Conservation (phyloP, 2,797 vertebrate genomes). For the Anolis apletophallus region DNA sequence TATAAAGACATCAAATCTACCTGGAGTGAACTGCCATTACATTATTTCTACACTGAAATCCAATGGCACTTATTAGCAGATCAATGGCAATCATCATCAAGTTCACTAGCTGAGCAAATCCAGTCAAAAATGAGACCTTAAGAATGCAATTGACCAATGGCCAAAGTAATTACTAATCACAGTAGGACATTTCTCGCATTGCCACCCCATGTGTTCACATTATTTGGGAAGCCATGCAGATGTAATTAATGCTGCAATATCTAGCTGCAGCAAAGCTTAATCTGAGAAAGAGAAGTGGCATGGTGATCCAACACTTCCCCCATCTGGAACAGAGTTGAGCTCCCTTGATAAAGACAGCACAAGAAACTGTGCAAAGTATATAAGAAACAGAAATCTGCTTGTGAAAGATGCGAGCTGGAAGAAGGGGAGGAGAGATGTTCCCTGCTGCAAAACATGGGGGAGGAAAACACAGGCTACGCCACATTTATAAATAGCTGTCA, state of each 20-base stretch:
- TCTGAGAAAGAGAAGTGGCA: not conserved
- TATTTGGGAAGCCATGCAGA: slow-evolving; percentile 1
- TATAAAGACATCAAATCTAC: not conserved
- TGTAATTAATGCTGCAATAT: not conserved
- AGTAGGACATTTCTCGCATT: not conserved
- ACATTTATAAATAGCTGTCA: slow-evolving; percentile 51
- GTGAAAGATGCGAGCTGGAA: slow-evolving; percentile 1
- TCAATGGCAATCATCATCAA: not conserved
- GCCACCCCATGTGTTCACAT: not conserved
- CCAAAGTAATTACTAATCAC: not conserved
- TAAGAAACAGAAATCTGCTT: slow-evolving; percentile 27
- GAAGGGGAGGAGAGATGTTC: slow-evolving; percentile 29
- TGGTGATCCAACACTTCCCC: not conserved
- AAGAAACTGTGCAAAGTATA: not conserved
- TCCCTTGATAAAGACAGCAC: not conserved
- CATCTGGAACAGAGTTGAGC: slow-evolving; percentile 27
- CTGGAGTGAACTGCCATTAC: not conserved
- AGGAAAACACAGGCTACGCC: slow-evolving; percentile 30
- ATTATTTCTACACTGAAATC: not conserved
- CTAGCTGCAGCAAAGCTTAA: not conserved
- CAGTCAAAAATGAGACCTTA: not conserved
- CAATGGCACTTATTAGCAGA: not conserved
- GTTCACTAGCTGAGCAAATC: not conserved
- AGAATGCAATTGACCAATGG: not conserved
- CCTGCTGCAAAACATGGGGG: slow-evolving; percentile 24